Base-by-base conservation (phyloP, 2,888 invertebrate genomes). In the Plebejus melissa region DNA sequence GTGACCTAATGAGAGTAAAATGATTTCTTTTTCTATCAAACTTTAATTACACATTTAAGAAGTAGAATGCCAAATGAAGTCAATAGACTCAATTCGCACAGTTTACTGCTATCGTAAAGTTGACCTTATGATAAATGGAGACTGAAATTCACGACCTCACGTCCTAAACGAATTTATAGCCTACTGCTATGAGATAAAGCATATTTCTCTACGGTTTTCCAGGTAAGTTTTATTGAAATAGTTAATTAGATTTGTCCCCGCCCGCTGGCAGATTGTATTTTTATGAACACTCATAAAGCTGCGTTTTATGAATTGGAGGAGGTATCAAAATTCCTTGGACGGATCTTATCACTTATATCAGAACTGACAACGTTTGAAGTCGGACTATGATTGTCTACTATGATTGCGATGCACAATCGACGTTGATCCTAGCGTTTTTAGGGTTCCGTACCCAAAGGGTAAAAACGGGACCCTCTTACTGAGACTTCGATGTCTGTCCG, bases 171-270 rank as follows among this genome's bases (percentile, higher is more conserved):
- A 28, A 50, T 36, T 22, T 54, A 54, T 32, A 16, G 16, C 22
- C 4, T 50, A 50, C 16, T 13, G 28, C 0, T 13, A 70, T 41
- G 38, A 2, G 0, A 72, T 72, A 72, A 54, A 72, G 54, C 1
- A 50, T 28, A 72, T 72, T 72, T 16, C 32, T 16, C 16, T 32
- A 6, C 5, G 5, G 1, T 0, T 54, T 16, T 46, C 13, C 54
- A 72, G 72, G 75, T 75, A 75, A 75, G 70, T 75, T 71, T 75
- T 57, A 75, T 46, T 71, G 70, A 75, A 38, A 75, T 75, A 57
- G 57, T 70, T 75, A 75, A 75, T 75, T 75, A 75, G 75, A 41
- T 58, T 71, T 69, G 11, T 57, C 69, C 54, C 57, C 54, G 13
- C 54, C 57, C 22, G 58, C 16, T 32, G 46, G 22, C 60, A 58